Conservation (phyloP, 2,113 vertebrate species). For the Neomonachus schauinslandi region DNA sequence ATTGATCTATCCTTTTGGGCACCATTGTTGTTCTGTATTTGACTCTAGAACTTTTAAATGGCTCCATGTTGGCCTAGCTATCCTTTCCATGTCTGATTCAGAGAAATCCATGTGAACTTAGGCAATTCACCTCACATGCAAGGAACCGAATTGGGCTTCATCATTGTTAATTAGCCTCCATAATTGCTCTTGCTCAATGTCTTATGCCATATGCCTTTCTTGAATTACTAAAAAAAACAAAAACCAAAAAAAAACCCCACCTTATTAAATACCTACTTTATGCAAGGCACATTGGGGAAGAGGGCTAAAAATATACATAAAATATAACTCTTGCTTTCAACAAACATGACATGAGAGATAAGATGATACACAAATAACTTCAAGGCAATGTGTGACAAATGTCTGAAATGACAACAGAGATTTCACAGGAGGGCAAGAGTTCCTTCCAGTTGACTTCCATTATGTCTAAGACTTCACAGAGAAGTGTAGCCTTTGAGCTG, state of each 20-base stretch:
- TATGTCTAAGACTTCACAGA: neutral
- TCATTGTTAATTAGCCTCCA: neutral
- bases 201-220: neutral
- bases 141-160: neutral
- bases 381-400: neutral
- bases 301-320: neutral
- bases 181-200: neutral
- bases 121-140: neutral
- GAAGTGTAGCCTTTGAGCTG: neutral
- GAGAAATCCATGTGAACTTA: neutral
- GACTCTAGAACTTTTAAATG: neutral
- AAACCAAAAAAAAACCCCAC: neutral
- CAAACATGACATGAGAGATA: neutral
- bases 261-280: neutral
- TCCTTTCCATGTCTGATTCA: neutral
- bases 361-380: neutral
- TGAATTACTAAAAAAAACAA: neutral
- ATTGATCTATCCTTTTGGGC: neutral
- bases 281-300: neutral
- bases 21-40: neutral
- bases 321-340: conserved; percentile 7
- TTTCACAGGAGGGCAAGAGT: neutral
- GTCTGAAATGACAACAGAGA: neutral
- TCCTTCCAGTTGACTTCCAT: neutral
- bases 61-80: neutral